A percentile compares a stretch with the other conserved stretches of the same genome.
phyloP scores from a whole-genome alignment of 2,113 vertebrate genomes.

The Phainopepla nitens region DNA sequence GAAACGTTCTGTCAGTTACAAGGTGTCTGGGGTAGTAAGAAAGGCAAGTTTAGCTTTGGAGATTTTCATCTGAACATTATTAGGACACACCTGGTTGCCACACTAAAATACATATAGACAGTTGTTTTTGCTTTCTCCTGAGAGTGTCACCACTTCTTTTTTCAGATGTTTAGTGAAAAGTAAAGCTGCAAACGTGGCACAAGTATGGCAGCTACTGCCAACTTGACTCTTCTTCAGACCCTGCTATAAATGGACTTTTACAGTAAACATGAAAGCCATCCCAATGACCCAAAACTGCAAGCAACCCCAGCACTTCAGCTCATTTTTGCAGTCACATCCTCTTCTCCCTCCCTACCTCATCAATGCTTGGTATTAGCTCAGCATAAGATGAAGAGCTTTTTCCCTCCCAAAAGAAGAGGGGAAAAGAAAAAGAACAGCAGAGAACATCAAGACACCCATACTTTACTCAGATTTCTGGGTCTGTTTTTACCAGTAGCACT shows the following conservation, averaged over 20 bases:
- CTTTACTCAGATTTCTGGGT: neutral
- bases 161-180: neutral
- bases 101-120: neutral
- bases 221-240: neutral
- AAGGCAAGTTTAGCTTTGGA: neutral
- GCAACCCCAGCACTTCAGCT: neutral
- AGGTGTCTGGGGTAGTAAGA: neutral
- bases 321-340: neutral
- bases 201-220: neutral
- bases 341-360: neutral
- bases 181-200: neutral
- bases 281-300: neutral
- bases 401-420: neutral
- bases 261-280: neutral
- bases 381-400: neutral
- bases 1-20: neutral
- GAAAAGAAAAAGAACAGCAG: neutral
- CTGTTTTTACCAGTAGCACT: neutral
- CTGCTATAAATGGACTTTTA: neutral
- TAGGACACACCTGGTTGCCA: neutral
- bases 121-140: neutral
- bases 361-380: neutral
- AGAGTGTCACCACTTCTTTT: neutral
- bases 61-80: neutral
- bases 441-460: rapidly evolving